phyloP scores from a whole-genome alignment of 2,113 vertebrate genomes.

The Clarias gariepinus region DNA sequence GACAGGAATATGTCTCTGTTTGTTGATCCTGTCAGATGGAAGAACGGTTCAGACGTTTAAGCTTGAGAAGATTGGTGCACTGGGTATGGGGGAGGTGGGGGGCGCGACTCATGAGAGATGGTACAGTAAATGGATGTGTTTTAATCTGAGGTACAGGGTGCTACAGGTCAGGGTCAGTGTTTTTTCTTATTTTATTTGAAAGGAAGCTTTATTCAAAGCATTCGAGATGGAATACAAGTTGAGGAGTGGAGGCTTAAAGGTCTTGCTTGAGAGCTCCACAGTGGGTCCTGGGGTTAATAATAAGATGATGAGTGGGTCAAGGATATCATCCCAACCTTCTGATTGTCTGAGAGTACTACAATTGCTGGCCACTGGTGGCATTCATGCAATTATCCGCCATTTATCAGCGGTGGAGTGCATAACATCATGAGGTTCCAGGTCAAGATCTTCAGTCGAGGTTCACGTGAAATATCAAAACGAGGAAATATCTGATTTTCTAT shows the following conservation, averaged over 20 bases:
- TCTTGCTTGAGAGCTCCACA: neutral
- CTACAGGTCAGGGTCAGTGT: neutral
- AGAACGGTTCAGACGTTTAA: neutral
- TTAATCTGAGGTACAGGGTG: too few species aligned
- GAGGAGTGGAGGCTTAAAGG: neutral
- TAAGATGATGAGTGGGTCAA: neutral
- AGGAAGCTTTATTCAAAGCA: neutral
- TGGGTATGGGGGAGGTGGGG: neutral
- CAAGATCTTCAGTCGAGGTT: neutral
- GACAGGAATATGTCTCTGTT: neutral
- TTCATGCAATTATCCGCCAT: neutral
- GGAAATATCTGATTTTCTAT: too few species aligned
- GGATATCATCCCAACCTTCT: neutral
- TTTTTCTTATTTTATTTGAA: neutral
- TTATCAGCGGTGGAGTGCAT: neutral
- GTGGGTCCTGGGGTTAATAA: neutral
- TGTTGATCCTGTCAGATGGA: neutral
- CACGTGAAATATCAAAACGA: neutral
- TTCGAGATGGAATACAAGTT: neutral
- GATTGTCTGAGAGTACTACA: constrained; percentile 8
- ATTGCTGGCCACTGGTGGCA: neutral
- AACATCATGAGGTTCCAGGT: neutral
- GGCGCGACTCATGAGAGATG: neutral
- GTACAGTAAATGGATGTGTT: neutral
- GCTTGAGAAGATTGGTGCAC: neutral